Conservation (phyloP, 2,797 vertebrate genomes). For the Brachyrhaphis roseni region DNA sequence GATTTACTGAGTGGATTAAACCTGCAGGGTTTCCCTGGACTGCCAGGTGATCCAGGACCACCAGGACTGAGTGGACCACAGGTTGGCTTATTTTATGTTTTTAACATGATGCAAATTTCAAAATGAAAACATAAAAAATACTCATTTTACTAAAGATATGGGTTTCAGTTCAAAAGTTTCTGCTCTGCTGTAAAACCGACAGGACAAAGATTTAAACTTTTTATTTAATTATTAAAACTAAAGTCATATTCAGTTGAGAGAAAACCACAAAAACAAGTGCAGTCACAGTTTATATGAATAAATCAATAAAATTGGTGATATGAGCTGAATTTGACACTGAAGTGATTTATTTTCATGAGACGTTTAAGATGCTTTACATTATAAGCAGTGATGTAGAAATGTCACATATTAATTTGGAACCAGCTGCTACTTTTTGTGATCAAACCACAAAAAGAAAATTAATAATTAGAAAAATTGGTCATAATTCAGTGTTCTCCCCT, state of each 20-base stretch:
- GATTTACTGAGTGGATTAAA: constrained; percentile 9
- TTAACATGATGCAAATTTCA: background rate
- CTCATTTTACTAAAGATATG: background rate
- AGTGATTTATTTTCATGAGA: background rate
- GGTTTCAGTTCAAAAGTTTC: background rate
- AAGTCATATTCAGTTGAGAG: background rate
- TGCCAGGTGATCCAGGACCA: constrained; percentile 75
- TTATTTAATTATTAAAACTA: background rate
- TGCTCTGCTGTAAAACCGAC: background rate
- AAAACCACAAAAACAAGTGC: background rate
- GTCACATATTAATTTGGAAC: background rate
- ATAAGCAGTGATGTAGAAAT: background rate
- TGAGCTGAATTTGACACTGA: background rate
- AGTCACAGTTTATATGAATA: background rate
- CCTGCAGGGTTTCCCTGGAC: constrained; percentile 81
- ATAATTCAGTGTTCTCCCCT: background rate
- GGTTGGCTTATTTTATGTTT: constrained; percentile 70
- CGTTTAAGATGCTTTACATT: background rate
- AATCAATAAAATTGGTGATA: background rate
- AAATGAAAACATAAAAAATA: background rate
- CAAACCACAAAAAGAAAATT: background rate
- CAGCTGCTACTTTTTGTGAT: background rate
- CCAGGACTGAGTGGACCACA: constrained; percentile 84
- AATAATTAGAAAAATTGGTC: background rate
- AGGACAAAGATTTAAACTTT: background rate